Conservation (phyloP, 2,888 invertebrate genomes). For the Ethmia dodecea region DNA sequence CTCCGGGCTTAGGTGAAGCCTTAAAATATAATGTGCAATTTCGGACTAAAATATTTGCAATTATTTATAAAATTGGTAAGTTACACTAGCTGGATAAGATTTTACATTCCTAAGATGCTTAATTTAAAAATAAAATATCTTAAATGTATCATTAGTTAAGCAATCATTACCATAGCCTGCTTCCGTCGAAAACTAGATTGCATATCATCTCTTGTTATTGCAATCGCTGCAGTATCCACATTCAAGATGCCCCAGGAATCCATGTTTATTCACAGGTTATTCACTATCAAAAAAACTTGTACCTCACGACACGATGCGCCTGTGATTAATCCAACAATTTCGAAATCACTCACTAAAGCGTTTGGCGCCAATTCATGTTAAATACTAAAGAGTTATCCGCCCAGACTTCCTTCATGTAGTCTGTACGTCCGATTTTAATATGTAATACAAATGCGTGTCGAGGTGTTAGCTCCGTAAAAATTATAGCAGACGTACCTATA, state of each 20-base stretch:
- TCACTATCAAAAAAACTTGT: not conserved
- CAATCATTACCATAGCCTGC: slow-evolving; percentile 57
- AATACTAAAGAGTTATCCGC: slow-evolving; percentile 21
- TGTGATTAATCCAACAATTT: slow-evolving; percentile 16
- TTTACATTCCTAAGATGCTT: no score
- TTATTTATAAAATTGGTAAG: no score
- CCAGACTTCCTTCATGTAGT: slow-evolving; percentile 31
- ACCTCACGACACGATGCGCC: slow-evolving; percentile 19
- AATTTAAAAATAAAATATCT: no score
- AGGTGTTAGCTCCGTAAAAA: slow-evolving; percentile 31
- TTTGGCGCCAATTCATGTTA: slow-evolving; percentile 40
- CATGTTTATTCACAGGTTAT: slow-evolving; percentile 60
- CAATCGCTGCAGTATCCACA: slow-evolving; percentile 80
- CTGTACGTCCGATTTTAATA: slow-evolving; percentile 28
- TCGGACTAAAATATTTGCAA: no score
- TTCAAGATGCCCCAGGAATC: slow-evolving; percentile 85
- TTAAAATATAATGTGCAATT: no score
- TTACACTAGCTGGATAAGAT: no score
- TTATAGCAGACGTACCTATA: slow-evolving; percentile 34
- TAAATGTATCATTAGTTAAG: no score
- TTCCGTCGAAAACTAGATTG: slow-evolving; percentile 72
- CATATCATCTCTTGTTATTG: slow-evolving; percentile 83
- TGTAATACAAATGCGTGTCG: slow-evolving; percentile 33
- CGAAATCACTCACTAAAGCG: slow-evolving; percentile 31
- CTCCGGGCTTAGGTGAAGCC: no score